Percentiles rank a stretch among this genome's conserved stretches.
phyloP scores from a whole-genome alignment of 2,888 invertebrate species.

The Brachynemurus nebulosus region DNA sequence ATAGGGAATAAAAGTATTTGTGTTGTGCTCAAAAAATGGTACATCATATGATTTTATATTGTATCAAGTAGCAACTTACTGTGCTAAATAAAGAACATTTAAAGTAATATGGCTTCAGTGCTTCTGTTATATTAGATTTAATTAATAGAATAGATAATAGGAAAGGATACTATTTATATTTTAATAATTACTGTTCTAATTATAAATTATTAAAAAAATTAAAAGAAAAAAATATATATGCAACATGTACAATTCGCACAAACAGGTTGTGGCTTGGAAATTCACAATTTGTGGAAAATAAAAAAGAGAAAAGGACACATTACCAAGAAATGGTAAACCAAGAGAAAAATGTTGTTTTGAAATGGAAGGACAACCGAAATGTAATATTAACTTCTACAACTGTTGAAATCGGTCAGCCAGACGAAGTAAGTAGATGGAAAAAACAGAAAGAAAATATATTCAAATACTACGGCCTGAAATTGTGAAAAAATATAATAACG shows the following conservation, averaged over 20 bases:
- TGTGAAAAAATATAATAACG: too few species aligned
- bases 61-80: too few species aligned
- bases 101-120: too few species aligned
- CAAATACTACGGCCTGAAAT: too few species aligned
- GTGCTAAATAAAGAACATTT: too few species aligned
- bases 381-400: slow-evolving; percentile 14
- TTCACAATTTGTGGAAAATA: slow-evolving; percentile 10
- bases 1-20: slow-evolving; percentile 22
- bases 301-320: slow-evolving; percentile 12
- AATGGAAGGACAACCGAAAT: slow-evolving; percentile 15
- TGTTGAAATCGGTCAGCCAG: slow-evolving; percentile 15
- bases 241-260: slow-evolving; percentile 1
- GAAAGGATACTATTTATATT: too few species aligned
- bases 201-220: not conserved
- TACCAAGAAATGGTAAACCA: slow-evolving; percentile 8
- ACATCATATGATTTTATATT: slow-evolving; percentile 20
- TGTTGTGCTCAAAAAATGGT: slow-evolving; percentile 19
- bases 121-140: too few species aligned
- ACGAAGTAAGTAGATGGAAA: slow-evolving; percentile 14
- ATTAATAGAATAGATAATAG: too few species aligned
- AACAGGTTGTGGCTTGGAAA: slow-evolving; percentile 4
- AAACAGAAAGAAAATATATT: slow-evolving; percentile 12
- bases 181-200: not conserved
- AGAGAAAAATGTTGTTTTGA: slow-evolving; percentile 13
- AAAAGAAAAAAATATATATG: not conserved